phyloP scores from a whole-genome alignment of 2,113 vertebrate genomes.

The Cettia cetti region DNA sequence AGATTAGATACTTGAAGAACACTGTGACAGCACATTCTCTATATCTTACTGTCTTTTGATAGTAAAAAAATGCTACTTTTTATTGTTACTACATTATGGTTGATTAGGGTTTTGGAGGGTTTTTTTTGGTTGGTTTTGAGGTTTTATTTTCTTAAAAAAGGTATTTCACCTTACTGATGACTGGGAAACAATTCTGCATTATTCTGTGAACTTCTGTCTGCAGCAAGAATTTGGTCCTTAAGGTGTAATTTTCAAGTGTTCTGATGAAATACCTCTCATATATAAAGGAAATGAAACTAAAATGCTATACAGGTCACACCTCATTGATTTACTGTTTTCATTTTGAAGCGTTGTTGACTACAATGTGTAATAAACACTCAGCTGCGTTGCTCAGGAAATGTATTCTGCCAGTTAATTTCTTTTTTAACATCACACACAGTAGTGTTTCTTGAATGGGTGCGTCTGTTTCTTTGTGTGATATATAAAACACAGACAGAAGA shows the following conservation, averaged over 20 bases:
- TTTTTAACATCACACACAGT: background rate
- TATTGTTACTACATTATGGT: background rate
- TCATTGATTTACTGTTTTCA: background rate
- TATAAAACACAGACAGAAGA: background rate
- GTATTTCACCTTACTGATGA: background rate
- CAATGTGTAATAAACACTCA: background rate
- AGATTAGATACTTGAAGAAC: background rate
- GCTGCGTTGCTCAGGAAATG: background rate
- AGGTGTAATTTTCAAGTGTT: background rate
- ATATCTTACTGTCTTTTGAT: background rate
- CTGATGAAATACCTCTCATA: background rate
- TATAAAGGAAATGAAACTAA: background rate
- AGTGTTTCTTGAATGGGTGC: background rate
- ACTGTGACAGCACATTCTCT: background rate
- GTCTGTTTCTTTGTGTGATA: background rate
- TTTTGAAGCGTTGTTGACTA: background rate
- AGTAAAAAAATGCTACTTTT: background rate
- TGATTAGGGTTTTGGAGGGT: background rate
- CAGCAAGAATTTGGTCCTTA: background rate
- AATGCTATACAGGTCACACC: background rate
- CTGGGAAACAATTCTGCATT: background rate
- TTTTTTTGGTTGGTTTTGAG: background rate
- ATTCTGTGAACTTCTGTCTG: background rate
- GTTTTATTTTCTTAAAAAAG: background rate
- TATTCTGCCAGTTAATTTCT: background rate